A percentile compares a stretch with the other conserved stretches of the same genome.
phyloP scores from a whole-genome alignment of 2,113 vertebrate genomes.

The Uropsilus gracilis region DNA sequence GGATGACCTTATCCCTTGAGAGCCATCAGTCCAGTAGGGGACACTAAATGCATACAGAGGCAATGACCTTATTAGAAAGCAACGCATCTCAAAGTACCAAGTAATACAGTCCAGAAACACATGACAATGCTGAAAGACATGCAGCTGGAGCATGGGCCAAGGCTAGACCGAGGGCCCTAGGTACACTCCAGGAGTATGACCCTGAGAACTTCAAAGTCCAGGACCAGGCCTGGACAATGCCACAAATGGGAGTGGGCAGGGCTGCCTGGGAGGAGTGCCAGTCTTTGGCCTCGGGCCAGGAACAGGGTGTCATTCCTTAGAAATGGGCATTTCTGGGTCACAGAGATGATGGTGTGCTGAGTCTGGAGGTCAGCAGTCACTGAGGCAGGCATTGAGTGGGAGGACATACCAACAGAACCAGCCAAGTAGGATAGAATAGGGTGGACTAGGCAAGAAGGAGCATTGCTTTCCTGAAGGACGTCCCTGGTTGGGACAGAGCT shows the following conservation, averaged over 20 bases:
- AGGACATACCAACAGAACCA: background rate
- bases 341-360: background rate
- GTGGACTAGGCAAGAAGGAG: accelerated
- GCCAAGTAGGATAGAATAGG: accelerated
- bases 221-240: background rate
- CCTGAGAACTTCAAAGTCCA: background rate
- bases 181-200: background rate
- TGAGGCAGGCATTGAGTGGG: background rate
- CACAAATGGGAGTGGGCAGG: accelerated
- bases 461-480: too few relatives aligned
- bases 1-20: background rate
- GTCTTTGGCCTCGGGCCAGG: background rate
- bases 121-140: background rate
- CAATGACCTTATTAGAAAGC: constrained; percentile 50
- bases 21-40: background rate
- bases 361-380: background rate
- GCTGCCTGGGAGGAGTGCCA: background rate
- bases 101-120: constrained; percentile 43
- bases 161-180: accelerated
- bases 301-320: background rate
- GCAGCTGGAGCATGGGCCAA: background rate
- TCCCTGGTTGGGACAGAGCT: background rate
- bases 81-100: constrained; percentile 27
- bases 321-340: too few relatives aligned
- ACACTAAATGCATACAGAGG: background rate